Base-by-base conservation (phyloP, 1,140 invertebrate species). In the Eriosoma lanigerum region DNA sequence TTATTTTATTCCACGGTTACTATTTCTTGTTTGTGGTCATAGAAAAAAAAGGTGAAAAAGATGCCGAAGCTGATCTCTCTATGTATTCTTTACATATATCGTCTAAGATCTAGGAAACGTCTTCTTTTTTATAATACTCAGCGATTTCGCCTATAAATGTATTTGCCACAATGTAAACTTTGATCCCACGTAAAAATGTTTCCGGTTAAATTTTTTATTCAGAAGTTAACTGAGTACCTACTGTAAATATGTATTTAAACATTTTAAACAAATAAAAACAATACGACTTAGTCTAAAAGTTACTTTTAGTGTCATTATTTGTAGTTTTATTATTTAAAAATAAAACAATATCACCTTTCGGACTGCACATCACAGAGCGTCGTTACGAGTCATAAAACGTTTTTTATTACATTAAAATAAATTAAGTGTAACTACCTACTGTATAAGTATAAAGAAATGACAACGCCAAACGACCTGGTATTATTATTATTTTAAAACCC, bases 381-480 rank as follows among this genome's bases (percentile, higher is more conserved):
- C 26, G 60, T 62, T 62, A 32, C 26, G 29, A 62, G 26, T 62
- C 60, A 32, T 62, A 19, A 62, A 62, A 62, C 19, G 60, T 9
- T 32, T 60, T 62, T 29, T 62, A 62, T 62, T 32, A 24, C 60
- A 29, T 32, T 17, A 62, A 62, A 62, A 62, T 62, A 62, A 32
- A 62, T 62, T 62, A 19, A 62, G 58, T 62, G 58, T 62, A 62
- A 58, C 56, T 58, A 58, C 56, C 56, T 58, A 13, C n/a, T n/a
- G n/a, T n/a, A n/a, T n/a, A n/a, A n/a, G n/a, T n/a, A n/a, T n/a
- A n/a, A n/a, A n/a, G n/a, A n/a, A n/a, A 38, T 8, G 32, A 38
- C 32, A 8, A 4, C 32, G 32, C 32, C 32, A 38, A 38, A 38
- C 8, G 32, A 38, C 32, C 32, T 3, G 8, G 32, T 38, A 38